Evolutionary conservation across 30 jellyfish, hydroid and myxozoan genomes (phyloP).

Genomic region (Aurelia sp.): DNA sequence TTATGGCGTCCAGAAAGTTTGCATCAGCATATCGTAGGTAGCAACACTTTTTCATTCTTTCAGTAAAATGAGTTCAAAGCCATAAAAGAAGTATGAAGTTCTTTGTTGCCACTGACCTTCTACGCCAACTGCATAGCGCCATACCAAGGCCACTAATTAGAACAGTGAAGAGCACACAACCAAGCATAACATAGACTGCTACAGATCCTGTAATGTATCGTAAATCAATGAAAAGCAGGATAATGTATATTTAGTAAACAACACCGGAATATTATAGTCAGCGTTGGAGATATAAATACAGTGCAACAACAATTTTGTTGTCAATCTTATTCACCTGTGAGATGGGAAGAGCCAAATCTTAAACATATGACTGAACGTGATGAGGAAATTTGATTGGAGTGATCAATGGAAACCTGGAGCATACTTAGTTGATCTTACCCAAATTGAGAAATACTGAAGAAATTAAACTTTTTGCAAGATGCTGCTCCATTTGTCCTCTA

Average conservation of each 20-base stretch:
- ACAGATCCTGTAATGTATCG: conserved; percentile 42
- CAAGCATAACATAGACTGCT: conserved; percentile 68
- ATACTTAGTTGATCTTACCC: conserved; percentile 79
- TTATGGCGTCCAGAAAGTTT: too few species aligned
- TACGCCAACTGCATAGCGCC: conserved; percentile 66
- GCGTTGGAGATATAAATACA: conserved; percentile 86
- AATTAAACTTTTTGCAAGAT: conserved; percentile 54
- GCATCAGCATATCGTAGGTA: too few species aligned
- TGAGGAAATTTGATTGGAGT: conserved; percentile 75
- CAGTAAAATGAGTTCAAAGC: too few species aligned
- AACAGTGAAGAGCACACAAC: conserved; percentile 52
- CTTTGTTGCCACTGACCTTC: conserved; percentile 18
- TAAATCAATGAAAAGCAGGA: neutral
- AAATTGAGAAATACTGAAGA: conserved; percentile 73
- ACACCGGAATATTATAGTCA: conserved; percentile 5
- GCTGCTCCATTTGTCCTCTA: too few species aligned
- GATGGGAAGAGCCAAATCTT: conserved; percentile 88
- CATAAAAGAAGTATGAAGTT: too few species aligned
- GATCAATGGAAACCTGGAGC: conserved; percentile 91
- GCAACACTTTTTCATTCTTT: too few species aligned
- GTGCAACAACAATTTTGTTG: conserved; percentile 82
- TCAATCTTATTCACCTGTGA: conserved; percentile 74
- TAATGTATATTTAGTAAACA: too few species aligned
- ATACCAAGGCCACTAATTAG: conserved; percentile 63
- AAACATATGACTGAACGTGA: conserved; percentile 20